Percentiles rank a stretch among this genome's conserved stretches.
Evolutionary conservation across 2,113 vertebrate species (phyloP).

Genomic region (Gymnocephalus cernua): DNA sequence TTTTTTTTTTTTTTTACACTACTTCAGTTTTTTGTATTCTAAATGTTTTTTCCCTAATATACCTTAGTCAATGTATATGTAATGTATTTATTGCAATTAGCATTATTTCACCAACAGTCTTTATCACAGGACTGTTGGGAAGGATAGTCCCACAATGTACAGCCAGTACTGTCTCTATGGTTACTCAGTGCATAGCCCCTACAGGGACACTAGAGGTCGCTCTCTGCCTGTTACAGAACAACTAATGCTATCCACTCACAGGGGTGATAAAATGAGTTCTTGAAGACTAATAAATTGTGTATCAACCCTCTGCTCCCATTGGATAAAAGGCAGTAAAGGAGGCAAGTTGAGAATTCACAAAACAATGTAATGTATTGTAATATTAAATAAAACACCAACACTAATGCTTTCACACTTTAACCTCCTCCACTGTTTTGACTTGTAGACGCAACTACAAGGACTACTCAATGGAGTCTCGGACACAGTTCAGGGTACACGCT

Average conservation of each 20-base stretch:
- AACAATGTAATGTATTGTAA: not conserved
- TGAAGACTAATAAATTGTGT: not conserved
- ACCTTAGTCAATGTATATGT: not conserved
- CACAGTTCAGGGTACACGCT: slow-evolving; percentile 87
- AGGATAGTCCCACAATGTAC: not conserved
- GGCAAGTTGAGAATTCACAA: not conserved
- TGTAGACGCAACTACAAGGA: slow-evolving; percentile 87
- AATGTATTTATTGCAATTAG: not conserved
- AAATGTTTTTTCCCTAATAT: not conserved
- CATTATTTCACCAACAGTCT: not conserved
- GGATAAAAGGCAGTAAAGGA: not conserved
- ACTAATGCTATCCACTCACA: not conserved
- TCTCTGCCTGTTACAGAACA: not conserved
- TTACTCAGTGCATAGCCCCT: not conserved
- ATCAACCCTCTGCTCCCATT: not conserved
- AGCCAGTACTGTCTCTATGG: not conserved
- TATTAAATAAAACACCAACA: not conserved
- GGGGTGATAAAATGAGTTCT: not conserved
- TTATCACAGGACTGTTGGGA: not conserved
- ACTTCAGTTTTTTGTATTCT: no score
- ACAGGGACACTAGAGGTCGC: slow-evolving; percentile 49
- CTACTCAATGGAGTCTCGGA: slow-evolving; percentile 90
- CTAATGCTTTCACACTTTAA: not conserved
- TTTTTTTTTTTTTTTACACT: not conserved
- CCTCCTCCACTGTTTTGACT: not conserved